These are phyloP conservation scores for Gallinago jamesoni DNA, from an alignment of 2,113 vertebrate species.

Conservation along the genomic window DNA sequence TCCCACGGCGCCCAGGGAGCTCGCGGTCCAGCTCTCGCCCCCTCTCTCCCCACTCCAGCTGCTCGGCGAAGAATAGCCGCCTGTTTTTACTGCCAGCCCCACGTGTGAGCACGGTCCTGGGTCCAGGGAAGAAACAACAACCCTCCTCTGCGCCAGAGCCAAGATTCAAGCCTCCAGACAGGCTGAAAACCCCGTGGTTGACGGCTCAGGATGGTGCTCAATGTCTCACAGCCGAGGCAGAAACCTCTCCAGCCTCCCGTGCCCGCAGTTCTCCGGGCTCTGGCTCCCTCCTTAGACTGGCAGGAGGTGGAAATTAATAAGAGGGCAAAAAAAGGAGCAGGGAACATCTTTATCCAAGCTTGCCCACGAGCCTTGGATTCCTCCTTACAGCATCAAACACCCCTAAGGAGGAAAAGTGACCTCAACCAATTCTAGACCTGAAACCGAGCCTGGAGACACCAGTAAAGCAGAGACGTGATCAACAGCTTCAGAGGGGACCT, in stretches of 20 bases:
- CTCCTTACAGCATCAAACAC: neutral
- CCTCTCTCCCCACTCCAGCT: slow-evolving; percentile 40
- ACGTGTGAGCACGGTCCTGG: neutral
- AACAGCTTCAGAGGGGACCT: neutral
- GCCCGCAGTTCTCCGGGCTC: accelerated
- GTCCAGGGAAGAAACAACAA: neutral
- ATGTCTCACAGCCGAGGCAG: neutral
- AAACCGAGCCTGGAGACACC: neutral
- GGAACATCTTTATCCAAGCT: neutral
- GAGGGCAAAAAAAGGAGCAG: neutral
- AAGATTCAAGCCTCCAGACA: neutral
- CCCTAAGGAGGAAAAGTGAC: neutral
- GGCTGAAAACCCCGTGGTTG: neutral
- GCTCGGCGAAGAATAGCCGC: slow-evolving; percentile 31
- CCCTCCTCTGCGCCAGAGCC: neutral
- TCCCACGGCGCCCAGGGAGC: neutral
- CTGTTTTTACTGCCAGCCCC: neutral
- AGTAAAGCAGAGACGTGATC: neutral
- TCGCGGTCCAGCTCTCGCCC: neutral
- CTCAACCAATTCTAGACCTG: neutral
- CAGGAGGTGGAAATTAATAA: neutral
- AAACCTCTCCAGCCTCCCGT: neutral
- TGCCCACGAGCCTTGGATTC: neutral
- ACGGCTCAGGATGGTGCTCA: neutral
- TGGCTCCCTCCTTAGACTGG: neutral